Conservation (phyloP, 2,113 vertebrate genomes). For the Herpailurus yagouaroundi region DNA sequence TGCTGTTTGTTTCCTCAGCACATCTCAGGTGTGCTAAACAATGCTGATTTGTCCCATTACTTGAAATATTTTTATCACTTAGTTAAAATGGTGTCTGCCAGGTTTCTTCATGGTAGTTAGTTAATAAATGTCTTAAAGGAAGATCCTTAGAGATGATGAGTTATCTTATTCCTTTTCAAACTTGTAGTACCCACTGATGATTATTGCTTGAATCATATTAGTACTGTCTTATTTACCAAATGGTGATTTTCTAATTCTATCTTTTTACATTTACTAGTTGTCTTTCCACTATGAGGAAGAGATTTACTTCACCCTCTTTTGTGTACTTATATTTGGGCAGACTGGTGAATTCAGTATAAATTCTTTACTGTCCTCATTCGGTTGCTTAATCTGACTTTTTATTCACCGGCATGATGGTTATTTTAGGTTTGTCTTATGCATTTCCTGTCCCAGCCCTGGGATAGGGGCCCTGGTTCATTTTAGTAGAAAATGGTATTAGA, state of each 20-base stretch:
- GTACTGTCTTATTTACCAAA: neutral
- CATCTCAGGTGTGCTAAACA: neutral
- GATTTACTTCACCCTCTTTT: neutral
- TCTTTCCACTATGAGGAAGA: neutral
- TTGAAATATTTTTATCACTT: neutral
- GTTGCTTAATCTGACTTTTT: neutral
- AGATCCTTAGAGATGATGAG: neutral
- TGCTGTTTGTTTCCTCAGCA: neutral
- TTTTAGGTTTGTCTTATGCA: neutral
- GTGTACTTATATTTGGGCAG: neutral
- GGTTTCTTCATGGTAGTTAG: neutral
- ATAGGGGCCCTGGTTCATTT: neutral
- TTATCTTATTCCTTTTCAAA: neutral
- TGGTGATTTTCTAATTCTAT: neutral
- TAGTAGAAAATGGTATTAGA: neutral
- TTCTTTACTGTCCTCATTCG: neutral
- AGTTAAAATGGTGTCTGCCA: neutral
- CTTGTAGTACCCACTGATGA: neutral
- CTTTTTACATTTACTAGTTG: neutral
- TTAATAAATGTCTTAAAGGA: neutral
- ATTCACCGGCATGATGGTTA: neutral
- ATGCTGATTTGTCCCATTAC: neutral
- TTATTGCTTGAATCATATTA: neutral
- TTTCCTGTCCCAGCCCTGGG: neutral
- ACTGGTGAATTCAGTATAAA: neutral